Base-by-base conservation (phyloP, 2,797 vertebrate species). In the Chelon auratus region DNA sequence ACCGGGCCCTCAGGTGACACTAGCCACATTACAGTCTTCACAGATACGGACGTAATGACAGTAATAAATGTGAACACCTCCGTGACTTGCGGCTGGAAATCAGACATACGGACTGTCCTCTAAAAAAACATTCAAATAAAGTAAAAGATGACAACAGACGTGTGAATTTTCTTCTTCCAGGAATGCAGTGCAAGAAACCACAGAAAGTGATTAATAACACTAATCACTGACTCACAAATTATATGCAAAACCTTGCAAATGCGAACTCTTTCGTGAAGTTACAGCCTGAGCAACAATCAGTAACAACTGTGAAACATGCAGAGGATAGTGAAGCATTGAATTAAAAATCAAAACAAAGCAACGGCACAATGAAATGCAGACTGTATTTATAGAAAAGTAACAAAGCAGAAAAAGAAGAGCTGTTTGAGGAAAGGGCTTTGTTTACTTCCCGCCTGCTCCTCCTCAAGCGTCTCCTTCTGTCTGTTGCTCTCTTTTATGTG, bases 1-100 rank as follows among this genome's bases (percentile, higher is more conserved):
- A 52, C 56, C 33, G 53, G 81, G 77, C 83, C 87, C 85, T 75
- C 77, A 88, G 83, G 90, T 89, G 80, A 87, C 84, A 73, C 81
- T 90, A 82, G 89, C 82, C 82, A 84, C 77, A 84, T 92, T 86
- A 91, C 39, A 43, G 68, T 60, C 75, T 80, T 81, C 73, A 74
- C 67, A 74, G 55, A 81, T 72, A 80, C 39, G 12, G 43, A 77
- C 47, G 48, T 40, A 53, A 65, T 80, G 77, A 83, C 66, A 75
- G 80, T 64, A 33, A 33, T 22, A 13, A 57, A 73, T 72, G 56
- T 51, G 70, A 60, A 62, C 33, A n/a, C 20, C 17, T 7, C 30
- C 10, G 33, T 1, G 24, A 56, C 36, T 53, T 64, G 13, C 50
- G 18, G 40, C 54, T 40, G 36, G 50, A 30, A 82, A 50, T 36